Evolutionary conservation across 2,797 vertebrate species (phyloP).

Genomic region (Meda fulgida): DNA sequence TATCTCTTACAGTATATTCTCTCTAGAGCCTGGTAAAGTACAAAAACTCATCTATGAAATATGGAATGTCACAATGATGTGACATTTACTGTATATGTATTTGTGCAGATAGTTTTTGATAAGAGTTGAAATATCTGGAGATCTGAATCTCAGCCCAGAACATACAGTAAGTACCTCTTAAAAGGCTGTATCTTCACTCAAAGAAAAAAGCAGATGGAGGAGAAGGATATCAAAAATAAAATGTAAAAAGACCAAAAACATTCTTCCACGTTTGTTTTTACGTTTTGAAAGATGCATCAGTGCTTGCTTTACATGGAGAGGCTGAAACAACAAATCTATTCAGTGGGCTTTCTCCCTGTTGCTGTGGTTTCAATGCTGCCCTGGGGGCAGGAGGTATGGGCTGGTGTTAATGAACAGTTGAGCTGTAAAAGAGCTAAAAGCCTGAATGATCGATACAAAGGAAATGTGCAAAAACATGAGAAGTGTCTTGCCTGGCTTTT

Average conservation of each 20-base stretch:
- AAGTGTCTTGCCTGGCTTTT: background rate
- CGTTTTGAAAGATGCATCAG: background rate
- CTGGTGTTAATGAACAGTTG: conserved; percentile 73
- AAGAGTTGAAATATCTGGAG: background rate
- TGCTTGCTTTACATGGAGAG: conserved; percentile 37
- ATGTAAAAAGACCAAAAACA: background rate
- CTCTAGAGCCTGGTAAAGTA: background rate
- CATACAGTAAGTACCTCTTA: background rate
- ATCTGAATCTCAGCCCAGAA: background rate
- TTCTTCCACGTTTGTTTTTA: background rate
- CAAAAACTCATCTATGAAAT: background rate
- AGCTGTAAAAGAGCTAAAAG: conserved; percentile 72
- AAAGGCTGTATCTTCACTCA: background rate
- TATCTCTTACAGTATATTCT: background rate
- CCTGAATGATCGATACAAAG: conserved; percentile 73
- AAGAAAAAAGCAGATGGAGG: background rate
- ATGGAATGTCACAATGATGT: background rate
- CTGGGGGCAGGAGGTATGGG: conserved; percentile 67
- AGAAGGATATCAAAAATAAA: background rate
- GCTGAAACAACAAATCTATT: conserved; percentile 60
- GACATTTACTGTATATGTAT: background rate
- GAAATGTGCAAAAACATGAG: conserved; percentile 64
- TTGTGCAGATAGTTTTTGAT: background rate
- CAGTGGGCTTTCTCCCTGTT: conserved; percentile 63
- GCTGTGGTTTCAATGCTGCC: conserved; percentile 66